Base-by-base conservation (phyloP, 2,888 invertebrate genomes). In the Meghimatium bilineatum region DNA sequence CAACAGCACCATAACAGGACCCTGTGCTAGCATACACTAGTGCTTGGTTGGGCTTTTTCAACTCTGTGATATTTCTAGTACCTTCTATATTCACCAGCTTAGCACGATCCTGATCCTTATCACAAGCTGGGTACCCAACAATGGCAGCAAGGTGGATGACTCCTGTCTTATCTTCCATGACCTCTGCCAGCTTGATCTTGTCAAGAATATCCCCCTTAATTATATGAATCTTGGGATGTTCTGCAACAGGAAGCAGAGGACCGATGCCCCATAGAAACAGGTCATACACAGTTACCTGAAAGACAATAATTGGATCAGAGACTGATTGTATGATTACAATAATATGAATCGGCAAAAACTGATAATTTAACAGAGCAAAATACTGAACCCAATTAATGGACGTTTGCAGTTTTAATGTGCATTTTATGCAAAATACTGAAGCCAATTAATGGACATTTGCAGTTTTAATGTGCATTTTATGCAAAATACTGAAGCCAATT, bases 121-220 rank as follows among this genome's bases (percentile, higher is more conserved):
- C 93, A 84, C 93, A 93, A 5, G 93, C 93, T 8, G 93, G 93
- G 85, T 93, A 93, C 17, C 93, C 93, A 12, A 93, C 93, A 66
- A 93, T 91, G 52, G 93, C 93, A 1, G 93, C 93, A 84, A 93
- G 85, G 85, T 93, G 93, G 69, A 93, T 89, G 32, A 93, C 90
- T 20, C 88, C 90, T n/a, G 89, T 89, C 77, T 90, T 89, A 17
- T 88, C 89, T 0, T 83, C 80, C 87, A 93, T 86, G 0, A 87
- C 91, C 49, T 87, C 66, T 2, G 86, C 88, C 67, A 93, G 85
- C 23, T 86, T 79, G 29, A 85, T 88, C 75, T 88, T 87, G 83
- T 93, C 90, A 2, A 91, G 77, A 52, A 93, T 89, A 85, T 93
- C 93, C 3, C 92, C 93, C 12, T 88, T 87, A 8, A 89, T 84